phyloP scores from a whole-genome alignment of 2,113 vertebrate species.

The Dromas ardeola region DNA sequence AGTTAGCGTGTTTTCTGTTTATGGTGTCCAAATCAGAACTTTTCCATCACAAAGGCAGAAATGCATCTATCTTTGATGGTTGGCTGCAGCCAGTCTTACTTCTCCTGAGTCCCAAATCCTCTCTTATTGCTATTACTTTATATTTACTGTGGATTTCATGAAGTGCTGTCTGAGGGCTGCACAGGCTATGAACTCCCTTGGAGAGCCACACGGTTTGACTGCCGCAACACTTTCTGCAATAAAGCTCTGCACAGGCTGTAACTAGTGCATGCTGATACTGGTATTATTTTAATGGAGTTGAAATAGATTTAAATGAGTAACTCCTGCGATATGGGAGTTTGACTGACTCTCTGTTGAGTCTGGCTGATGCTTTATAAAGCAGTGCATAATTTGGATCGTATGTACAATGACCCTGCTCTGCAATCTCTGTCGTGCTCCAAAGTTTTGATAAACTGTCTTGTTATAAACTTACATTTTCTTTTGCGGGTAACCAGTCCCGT shows the following conservation, averaged over 20 bases:
- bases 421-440: neutral
- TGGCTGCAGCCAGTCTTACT: neutral
- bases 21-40: neutral
- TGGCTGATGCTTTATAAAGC: neutral
- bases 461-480: neutral
- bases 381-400: neutral
- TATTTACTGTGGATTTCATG: neutral
- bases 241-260: neutral
- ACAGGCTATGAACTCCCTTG: neutral
- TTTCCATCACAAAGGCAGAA: neutral
- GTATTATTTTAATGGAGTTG: neutral
- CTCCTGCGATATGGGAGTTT: neutral
- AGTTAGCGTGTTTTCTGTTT: neutral
- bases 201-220: fast-evolving
- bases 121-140: neutral
- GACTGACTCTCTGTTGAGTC: neutral
- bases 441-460: neutral
- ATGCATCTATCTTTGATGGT: neutral
- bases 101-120: neutral
- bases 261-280: neutral
- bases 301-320: neutral
- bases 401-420: neutral
- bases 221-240: neutral
- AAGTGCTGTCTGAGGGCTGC: neutral
- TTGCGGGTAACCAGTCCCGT: neutral